These are phyloP conservation scores for Diceros bicornis DNA, from an alignment of 2,797 vertebrate genomes.

Conservation along the genomic window DNA sequence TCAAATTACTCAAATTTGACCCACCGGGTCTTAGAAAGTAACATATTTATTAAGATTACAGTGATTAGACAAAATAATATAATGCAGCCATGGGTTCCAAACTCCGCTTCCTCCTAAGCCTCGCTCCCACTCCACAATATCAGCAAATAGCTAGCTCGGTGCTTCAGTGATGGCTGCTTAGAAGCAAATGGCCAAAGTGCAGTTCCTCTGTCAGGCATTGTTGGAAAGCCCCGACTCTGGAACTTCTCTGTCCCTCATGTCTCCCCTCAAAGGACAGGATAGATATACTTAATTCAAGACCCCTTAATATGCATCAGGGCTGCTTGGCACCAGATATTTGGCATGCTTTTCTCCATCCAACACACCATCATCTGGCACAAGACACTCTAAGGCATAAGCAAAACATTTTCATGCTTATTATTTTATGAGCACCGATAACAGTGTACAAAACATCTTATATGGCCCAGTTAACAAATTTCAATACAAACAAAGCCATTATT, in stretches of 20 bases:
- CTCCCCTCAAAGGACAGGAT: background rate
- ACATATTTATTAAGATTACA: background rate
- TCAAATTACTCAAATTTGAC: background rate
- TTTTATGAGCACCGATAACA: background rate
- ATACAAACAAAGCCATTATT: background rate
- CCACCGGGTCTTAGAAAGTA: background rate
- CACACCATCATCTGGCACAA: background rate
- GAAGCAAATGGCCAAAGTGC: background rate
- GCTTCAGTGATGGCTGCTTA: background rate
- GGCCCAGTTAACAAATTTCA: background rate
- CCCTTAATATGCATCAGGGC: background rate
- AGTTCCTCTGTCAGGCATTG: background rate
- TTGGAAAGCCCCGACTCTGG: background rate
- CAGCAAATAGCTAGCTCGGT: background rate
- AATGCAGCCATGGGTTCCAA: background rate
- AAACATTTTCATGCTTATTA: background rate
- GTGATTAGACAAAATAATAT: background rate
- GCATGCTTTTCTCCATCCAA: background rate
- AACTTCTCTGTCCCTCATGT: background rate
- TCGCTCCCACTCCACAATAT: background rate
- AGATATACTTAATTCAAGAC: background rate
- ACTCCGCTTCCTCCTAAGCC: accelerated
- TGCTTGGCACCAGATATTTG: background rate
- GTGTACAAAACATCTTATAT: background rate
- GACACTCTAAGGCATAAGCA: background rate